Evolutionary conservation across 2,113 vertebrate genomes (phyloP).

Genomic region (Crotalus helleri): DNA sequence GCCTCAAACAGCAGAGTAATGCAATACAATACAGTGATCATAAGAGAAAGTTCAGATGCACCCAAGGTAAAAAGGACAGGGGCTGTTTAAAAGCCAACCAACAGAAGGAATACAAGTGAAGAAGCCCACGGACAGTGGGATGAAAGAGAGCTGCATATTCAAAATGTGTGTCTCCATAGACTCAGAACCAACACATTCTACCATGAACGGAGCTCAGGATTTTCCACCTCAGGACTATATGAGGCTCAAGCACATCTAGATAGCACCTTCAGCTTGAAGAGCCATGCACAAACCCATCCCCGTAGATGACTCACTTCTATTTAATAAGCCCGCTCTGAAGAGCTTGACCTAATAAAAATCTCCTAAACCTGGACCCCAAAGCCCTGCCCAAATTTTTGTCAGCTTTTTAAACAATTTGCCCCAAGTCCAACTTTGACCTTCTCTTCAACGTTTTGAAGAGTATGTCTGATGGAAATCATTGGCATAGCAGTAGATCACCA

Average conservation of each 20-base stretch:
- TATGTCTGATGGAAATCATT: neutral
- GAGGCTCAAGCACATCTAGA: neutral
- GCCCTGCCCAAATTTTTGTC: too few species aligned
- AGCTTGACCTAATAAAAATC: neutral
- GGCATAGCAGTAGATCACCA: neutral
- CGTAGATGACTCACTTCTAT: neutral
- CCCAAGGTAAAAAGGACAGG: rapidly evolving
- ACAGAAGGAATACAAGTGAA: rapidly evolving
- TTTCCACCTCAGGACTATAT: neutral
- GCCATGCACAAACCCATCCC: neutral
- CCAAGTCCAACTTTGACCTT: neutral
- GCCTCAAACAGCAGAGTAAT: neutral
- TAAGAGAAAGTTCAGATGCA: neutral
- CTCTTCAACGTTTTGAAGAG: neutral
- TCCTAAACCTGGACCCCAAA: too few species aligned
- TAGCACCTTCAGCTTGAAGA: neutral
- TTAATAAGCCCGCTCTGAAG: neutral
- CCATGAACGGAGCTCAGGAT: neutral
- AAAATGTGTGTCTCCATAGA: neutral
- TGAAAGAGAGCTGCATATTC: neutral
- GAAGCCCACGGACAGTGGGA: neutral
- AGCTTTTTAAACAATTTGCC: too few species aligned
- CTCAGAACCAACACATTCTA: neutral
- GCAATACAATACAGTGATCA: neutral
- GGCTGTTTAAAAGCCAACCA: neutral